Percentiles rank a stretch among this genome's conserved stretches.
Evolutionary conservation across 2,888 invertebrate species (phyloP).

Genomic region (Priocnemis perturbator): DNA sequence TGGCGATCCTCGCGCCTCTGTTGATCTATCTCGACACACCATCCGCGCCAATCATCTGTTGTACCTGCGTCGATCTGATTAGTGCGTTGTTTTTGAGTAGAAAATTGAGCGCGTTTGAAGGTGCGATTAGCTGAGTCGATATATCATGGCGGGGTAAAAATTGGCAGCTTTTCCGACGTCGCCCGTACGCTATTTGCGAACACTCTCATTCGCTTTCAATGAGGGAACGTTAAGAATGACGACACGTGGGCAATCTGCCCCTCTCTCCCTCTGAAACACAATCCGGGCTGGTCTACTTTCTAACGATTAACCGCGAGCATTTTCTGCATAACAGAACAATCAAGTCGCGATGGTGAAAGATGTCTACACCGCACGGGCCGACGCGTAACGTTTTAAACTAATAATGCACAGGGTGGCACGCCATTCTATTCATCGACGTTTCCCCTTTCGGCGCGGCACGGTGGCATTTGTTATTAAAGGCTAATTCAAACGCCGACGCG

Average conservation of each 20-base stretch:
- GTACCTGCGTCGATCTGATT: too few relatives aligned
- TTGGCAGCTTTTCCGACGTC: too few relatives aligned
- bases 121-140: too few relatives aligned
- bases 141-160: too few relatives aligned
- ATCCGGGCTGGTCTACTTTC: conserved; percentile 38
- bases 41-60: too few relatives aligned
- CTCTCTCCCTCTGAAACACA: conserved; percentile 24
- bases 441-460: conserved; percentile 1
- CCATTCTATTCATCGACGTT: conserved; percentile 24
- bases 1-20: too few relatives aligned
- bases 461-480: conserved; percentile 48
- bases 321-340: conserved; percentile 44
- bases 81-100: too few relatives aligned
- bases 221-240: conserved; percentile 28
- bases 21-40: too few relatives aligned
- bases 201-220: conserved; percentile 5
- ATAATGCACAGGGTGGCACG: conserved; percentile 30
- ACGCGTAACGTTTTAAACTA: conserved; percentile 43
- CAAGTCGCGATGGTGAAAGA: conserved; percentile 5
- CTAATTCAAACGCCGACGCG: conserved; percentile 35
- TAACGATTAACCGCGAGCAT: conserved; percentile 42
- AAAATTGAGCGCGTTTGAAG: too few relatives aligned
- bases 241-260: conserved; percentile 36
- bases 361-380: conserved; percentile 2
- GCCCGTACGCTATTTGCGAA: too few relatives aligned